Percentiles rank a stretch among this genome's conserved stretches.
Evolutionary conservation across 2,797 vertebrate species (phyloP).

Genomic region (Hoplostethus atlanticus): DNA sequence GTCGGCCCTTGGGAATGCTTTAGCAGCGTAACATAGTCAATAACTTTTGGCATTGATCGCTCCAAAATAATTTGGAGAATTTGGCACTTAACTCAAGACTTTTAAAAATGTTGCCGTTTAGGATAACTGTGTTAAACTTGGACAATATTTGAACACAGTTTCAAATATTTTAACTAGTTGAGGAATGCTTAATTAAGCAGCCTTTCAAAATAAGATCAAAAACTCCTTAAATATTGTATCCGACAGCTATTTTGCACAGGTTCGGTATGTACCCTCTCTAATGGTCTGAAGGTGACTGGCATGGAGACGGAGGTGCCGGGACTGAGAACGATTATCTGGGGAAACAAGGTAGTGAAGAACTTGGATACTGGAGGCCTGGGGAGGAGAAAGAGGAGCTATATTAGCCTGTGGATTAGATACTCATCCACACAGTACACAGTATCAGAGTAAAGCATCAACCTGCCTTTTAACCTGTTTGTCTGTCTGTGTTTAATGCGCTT

Average conservation of each 20-base stretch:
- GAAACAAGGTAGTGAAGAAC: constrained; percentile 87
- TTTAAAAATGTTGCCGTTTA: no score
- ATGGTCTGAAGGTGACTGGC: constrained; percentile 89
- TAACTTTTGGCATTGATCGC: no score
- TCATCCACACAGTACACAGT: neutral
- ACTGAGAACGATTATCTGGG: constrained; percentile 86
- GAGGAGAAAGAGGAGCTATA: neutral
- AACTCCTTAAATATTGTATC: neutral
- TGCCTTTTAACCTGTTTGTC: neutral
- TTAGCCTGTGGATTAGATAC: neutral
- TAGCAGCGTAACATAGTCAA: no score
- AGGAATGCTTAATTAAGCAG: no score
- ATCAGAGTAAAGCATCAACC: constrained; percentile 1
- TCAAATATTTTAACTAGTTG: no score
- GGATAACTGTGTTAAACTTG: no score
- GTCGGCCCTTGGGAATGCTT: no score
- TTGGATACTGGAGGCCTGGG: constrained; percentile 86
- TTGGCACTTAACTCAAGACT: no score
- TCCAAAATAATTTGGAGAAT: no score
- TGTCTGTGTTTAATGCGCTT: neutral
- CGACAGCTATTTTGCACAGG: neutral
- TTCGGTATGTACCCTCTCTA: constrained; percentile 82
- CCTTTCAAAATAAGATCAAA: neutral
- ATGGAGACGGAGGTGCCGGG: constrained; percentile 90
- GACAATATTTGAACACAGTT: no score